phyloP scores from a whole-genome alignment of 2,888 invertebrate genomes.

The Rotaria magnacalcarata region DNA sequence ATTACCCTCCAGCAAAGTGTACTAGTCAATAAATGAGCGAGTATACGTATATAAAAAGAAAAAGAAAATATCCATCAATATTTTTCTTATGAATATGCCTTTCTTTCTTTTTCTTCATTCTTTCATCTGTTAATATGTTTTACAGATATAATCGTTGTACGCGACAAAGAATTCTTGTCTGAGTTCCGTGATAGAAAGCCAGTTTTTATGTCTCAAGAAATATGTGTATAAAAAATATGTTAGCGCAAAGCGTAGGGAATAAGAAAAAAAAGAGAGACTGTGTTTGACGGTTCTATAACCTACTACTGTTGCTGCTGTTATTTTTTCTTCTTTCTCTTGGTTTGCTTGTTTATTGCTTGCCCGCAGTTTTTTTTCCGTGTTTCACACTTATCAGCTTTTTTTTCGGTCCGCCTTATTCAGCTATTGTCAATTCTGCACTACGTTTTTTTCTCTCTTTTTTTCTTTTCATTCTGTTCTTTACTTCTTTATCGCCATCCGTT shows the following conservation, averaged over 20 bases:
- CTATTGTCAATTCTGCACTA: not conserved
- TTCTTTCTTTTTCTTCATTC: not conserved
- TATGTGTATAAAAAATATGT: not conserved
- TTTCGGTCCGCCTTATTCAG: slow-evolving; percentile 9
- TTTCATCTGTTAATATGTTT: not conserved
- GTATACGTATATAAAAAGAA: not conserved
- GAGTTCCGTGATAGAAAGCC: not conserved
- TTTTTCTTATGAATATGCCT: not conserved
- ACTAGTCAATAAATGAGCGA: not conserved
- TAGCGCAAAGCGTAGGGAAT: not conserved
- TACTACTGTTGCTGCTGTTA: not conserved
- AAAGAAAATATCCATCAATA: not conserved
- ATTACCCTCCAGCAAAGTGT: not conserved
- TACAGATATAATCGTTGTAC: not conserved
- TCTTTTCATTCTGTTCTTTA: slow-evolving; percentile 16
- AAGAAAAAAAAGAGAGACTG: not conserved
- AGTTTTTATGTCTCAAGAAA: not conserved
- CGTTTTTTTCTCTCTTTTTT: not conserved
- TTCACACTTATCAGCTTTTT: slow-evolving; percentile 8
- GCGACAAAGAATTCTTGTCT: not conserved
- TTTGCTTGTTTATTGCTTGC: not conserved
- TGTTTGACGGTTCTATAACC: slow-evolving; percentile 1
- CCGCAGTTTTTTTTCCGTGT: not conserved
- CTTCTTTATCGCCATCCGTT: not conserved
- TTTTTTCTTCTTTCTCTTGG: not conserved